These are phyloP conservation scores for Pseudococcus viburni DNA, from an alignment of 2,888 invertebrate genomes.

Conservation along the genomic window DNA sequence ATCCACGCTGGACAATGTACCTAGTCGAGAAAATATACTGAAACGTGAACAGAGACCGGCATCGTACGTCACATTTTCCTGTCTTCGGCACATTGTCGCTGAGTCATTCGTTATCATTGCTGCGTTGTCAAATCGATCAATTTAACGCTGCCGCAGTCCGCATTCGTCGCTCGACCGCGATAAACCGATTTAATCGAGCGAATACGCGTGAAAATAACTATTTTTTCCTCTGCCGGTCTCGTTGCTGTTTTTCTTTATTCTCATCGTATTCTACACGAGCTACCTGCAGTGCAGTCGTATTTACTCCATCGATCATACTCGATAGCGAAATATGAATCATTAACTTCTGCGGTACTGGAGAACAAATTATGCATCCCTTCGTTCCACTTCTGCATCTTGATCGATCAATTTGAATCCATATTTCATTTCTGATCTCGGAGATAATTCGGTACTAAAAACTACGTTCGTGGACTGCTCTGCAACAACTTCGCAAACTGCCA, in stretches of 20 bases:
- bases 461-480: neutral
- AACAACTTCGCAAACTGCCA: conserved; percentile 7
- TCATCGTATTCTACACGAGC: neutral
- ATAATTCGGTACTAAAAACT: neutral
- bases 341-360: too few relatives aligned
- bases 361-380: too few relatives aligned
- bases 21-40: neutral
- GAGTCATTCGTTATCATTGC: conserved; percentile 28
- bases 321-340: neutral
- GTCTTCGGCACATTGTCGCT: conserved; percentile 21
- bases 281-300: neutral
- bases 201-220: conserved; percentile 26
- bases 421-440: neutral
- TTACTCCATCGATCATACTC: too few relatives aligned
- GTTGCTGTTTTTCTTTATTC: neutral
- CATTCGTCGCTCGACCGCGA: conserved; percentile 10
- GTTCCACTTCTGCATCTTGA: neutral
- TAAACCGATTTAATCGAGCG: conserved; percentile 34
- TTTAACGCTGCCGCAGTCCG: neutral
- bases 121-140: conserved; percentile 44
- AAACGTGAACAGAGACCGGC: neutral
- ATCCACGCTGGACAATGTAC: neutral
- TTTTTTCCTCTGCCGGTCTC: neutral
- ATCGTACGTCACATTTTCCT: neutral
- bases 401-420: neutral